Conservation (phyloP, 2,888 invertebrate genomes). For the Dilophus febrilis region DNA sequence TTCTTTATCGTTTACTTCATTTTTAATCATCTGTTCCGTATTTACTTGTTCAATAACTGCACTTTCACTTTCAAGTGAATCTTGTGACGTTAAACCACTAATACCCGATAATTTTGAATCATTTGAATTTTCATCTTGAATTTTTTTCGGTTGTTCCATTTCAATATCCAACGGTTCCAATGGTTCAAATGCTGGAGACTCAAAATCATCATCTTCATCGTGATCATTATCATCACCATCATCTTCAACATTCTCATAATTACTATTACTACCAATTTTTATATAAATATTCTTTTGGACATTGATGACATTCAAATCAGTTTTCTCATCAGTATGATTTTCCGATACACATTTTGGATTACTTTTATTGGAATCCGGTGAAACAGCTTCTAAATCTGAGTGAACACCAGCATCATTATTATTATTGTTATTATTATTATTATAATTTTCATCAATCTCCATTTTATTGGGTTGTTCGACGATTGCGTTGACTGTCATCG, state of each 20-base stretch:
- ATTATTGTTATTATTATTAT: not conserved
- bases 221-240: constrained; percentile 21
- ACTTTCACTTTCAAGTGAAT: constrained; percentile 17
- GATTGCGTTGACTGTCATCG: constrained; percentile 14
- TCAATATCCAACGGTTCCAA: constrained; percentile 28
- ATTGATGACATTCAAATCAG: too few relatives aligned
- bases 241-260: too few relatives aligned
- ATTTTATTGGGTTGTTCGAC: constrained; percentile 14
- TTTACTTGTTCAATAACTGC: not conserved
- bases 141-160: constrained; percentile 9
- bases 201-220: constrained; percentile 40
- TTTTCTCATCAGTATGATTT: too few relatives aligned
- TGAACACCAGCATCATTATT: constrained; percentile 37
- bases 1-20: constrained; percentile 8
- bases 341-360: constrained; percentile 21
- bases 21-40: constrained; percentile 2
- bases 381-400: constrained; percentile 63
- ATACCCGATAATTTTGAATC: constrained; percentile 41
- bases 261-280: too few relatives aligned
- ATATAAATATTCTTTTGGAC: too few relatives aligned
- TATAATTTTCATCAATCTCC: constrained; percentile 9
- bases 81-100: constrained; percentile 26
- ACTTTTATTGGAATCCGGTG: constrained; percentile 57
- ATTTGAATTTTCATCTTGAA: constrained; percentile 22
- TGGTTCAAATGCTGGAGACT: constrained; percentile 49